Conservation (phyloP, 2,113 vertebrate species). For the Seriola rivoliana region DNA sequence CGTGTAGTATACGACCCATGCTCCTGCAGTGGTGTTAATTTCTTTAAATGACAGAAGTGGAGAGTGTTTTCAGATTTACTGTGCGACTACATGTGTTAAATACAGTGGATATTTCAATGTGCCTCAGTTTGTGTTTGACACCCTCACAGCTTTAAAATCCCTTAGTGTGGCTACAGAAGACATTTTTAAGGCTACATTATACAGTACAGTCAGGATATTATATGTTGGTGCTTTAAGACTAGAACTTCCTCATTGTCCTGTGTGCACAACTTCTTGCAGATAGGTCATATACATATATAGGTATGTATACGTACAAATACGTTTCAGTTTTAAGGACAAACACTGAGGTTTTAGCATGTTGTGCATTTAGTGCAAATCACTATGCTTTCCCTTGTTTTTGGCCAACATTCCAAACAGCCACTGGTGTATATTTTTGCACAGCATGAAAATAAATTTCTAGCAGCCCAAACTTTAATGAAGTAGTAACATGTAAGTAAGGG, state of each 20-base stretch:
- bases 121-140: no score
- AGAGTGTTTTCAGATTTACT: slow-evolving; percentile 7
- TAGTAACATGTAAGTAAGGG: no score
- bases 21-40: slow-evolving; percentile 20
- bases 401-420: no score
- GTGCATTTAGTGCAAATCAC: no score
- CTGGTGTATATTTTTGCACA: no score
- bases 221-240: not conserved
- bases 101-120: no score
- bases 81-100: not conserved
- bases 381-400: no score
- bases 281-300: no score
- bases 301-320: no score
- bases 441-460: no score
- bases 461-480: no score
- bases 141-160: not conserved
- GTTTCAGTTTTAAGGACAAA: not conserved
- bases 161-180: not conserved
- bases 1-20: accelerated
- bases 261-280: not conserved
- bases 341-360: not conserved
- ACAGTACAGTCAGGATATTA: not conserved
- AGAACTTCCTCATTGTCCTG: not conserved
- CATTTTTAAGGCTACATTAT: not conserved
- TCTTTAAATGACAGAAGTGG: not conserved